Conservation (phyloP, 2,888 invertebrate species). For the Candidula unifasciata region DNA sequence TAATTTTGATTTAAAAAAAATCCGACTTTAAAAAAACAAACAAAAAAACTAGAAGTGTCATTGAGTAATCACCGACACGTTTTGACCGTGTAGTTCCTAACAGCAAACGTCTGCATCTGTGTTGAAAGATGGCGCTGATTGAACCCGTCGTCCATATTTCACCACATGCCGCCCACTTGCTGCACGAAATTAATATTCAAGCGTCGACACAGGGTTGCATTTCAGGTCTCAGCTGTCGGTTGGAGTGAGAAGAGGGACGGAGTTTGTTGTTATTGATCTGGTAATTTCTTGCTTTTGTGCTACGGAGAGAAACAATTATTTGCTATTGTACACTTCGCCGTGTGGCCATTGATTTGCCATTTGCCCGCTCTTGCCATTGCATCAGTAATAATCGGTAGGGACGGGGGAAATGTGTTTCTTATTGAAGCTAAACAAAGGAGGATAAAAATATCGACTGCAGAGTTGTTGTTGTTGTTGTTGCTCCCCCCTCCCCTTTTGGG, state of each 20-base stretch:
- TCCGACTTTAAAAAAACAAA: too few relatives aligned
- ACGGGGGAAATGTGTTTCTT: slow-evolving; percentile 11
- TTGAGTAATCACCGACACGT: too few relatives aligned
- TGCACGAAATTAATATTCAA: background rate
- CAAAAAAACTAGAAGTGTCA: too few relatives aligned
- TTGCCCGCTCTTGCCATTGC: slow-evolving; percentile 11
- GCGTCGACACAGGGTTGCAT: slow-evolving; percentile 7
- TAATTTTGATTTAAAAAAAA: too few relatives aligned
- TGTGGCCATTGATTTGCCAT: slow-evolving; percentile 40
- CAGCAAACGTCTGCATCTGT: too few relatives aligned
- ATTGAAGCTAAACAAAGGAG: slow-evolving; percentile 15
- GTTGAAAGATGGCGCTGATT: too few relatives aligned
- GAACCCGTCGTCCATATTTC: too few relatives aligned
- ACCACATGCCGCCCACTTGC: too few relatives aligned
- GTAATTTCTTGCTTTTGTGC: slow-evolving; percentile 32
- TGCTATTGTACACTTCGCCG: slow-evolving; percentile 38
- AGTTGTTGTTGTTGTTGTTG: too few relatives aligned
- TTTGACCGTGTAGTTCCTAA: too few relatives aligned
- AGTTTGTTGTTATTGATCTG: slow-evolving; percentile 35
- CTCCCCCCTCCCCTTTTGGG: too few relatives aligned
- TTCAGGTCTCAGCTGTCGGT: background rate
- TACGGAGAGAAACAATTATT: slow-evolving; percentile 37
- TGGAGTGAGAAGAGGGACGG: background rate
- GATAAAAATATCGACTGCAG: slow-evolving; percentile 7
- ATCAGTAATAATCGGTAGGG: background rate